Conservation (phyloP, 1,140 invertebrate genomes). For the Sogatella furcifera region DNA sequence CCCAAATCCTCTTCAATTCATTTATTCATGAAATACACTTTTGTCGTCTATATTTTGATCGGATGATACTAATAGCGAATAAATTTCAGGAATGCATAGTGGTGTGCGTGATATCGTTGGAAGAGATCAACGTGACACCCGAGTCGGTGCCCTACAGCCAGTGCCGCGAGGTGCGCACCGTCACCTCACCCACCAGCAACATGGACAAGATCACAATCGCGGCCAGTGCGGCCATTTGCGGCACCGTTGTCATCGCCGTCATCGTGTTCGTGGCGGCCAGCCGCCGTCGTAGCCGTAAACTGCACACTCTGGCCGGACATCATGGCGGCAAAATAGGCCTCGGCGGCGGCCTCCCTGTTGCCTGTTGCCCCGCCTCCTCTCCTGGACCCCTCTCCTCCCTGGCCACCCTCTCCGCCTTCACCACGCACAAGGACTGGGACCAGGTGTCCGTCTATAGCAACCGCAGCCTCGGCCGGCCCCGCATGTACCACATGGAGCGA, state of each 20-base stretch:
- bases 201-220: constrained; percentile 93
- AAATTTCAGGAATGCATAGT: constrained; percentile 71
- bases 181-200: constrained; percentile 65
- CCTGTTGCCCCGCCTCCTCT: constrained; percentile 61
- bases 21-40: too few species aligned
- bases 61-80: too few species aligned
- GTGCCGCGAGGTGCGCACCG: constrained; percentile 79
- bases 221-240: constrained; percentile 84
- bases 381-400: constrained; percentile 70
- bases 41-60: too few species aligned
- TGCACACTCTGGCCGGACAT: constrained; percentile 57
- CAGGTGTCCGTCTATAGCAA: constrained; percentile 85
- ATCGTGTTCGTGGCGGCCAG: constrained; percentile 80
- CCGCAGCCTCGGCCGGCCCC: constrained; percentile 72
- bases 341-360: constrained; percentile 54
- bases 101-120: constrained; percentile 80
- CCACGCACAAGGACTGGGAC: constrained; percentile 84
- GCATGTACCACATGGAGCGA: constrained; percentile 64
- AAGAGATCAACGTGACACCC: constrained; percentile 73
- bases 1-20: too few species aligned
- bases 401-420: constrained; percentile 64
- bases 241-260: constrained; percentile 79
- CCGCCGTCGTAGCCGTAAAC: constrained; percentile 46
- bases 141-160: constrained; percentile 75
- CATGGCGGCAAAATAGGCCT: constrained; percentile 40